A percentile compares a stretch with the other conserved stretches of the same genome.
Evolutionary conservation across 2,113 vertebrate species (phyloP).

Genomic region (Nothocercus julius): DNA sequence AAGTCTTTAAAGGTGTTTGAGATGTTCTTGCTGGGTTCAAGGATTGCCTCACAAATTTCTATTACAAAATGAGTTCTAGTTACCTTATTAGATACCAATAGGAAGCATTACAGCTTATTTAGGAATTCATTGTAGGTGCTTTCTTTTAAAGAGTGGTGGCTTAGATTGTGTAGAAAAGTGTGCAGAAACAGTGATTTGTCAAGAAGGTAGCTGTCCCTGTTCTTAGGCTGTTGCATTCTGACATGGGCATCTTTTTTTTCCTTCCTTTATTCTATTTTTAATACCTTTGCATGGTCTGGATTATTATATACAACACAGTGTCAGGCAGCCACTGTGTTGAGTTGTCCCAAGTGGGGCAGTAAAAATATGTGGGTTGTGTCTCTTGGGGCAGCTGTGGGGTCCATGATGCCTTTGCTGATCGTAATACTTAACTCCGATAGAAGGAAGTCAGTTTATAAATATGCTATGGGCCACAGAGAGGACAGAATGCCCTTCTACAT

Average conservation of each 20-base stretch:
- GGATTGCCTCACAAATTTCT: background rate
- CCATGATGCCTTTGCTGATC: background rate
- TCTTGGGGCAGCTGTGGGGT: background rate
- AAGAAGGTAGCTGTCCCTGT: constrained; percentile 59
- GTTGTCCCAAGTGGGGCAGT: background rate
- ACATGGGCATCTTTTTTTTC: background rate
- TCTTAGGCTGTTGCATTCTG: constrained; percentile 65
- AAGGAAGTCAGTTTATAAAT: background rate
- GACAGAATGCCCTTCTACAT: background rate
- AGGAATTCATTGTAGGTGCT: background rate
- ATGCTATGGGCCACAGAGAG: background rate
- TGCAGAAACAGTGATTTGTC: constrained; percentile 60
- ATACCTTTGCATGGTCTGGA: background rate
- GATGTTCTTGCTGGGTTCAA: background rate
- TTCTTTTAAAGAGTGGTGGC: constrained; percentile 6
- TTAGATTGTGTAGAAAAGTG: constrained; percentile 61
- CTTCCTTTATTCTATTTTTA: background rate
- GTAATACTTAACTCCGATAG: background rate
- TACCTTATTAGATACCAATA: background rate
- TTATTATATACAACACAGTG: background rate
- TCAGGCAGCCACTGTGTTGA: background rate
- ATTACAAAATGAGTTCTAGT: rapidly evolving
- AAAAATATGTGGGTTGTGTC: background rate
- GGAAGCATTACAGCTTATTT: background rate
- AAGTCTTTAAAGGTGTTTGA: background rate